These are phyloP conservation scores for Oligia latruncula DNA, from an alignment of 2,888 invertebrate genomes.

Conservation along the genomic window DNA sequence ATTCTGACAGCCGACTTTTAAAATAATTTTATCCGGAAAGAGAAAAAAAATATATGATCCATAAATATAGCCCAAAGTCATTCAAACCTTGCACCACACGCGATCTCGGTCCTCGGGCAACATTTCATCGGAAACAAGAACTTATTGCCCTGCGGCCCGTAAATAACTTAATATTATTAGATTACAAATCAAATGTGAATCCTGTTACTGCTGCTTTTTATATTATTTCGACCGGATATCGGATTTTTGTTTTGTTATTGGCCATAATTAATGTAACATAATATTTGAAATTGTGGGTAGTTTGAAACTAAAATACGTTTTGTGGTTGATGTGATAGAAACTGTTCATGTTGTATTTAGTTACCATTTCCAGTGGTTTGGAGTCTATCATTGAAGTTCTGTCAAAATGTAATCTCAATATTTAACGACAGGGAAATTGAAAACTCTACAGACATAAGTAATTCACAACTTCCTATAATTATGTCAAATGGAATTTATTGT, in stretches of 20 bases:
- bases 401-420: neutral
- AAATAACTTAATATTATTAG: slow-evolving; percentile 87
- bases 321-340: slow-evolving; percentile 2
- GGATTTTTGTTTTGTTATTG: slow-evolving; percentile 39
- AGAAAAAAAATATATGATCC: neutral
- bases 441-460: too few species aligned
- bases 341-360: neutral
- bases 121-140: slow-evolving; percentile 87
- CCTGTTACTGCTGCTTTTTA: slow-evolving; percentile 65
- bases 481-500: too few species aligned
- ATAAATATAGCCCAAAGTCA: slow-evolving; percentile 1
- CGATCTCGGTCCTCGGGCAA: slow-evolving; percentile 72
- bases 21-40: neutral
- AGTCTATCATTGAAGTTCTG: neutral
- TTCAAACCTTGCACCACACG: slow-evolving; percentile 66
- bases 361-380: neutral
- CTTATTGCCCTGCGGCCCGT: slow-evolving; percentile 82
- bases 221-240: slow-evolving; percentile 46
- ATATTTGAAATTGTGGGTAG: slow-evolving; percentile 9
- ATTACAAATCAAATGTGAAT: slow-evolving; percentile 85
- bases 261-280: slow-evolving; percentile 38
- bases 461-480: too few species aligned
- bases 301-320: slow-evolving; percentile 10
- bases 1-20: too few species aligned
- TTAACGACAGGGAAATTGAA: neutral